Conservation (phyloP, 2,888 invertebrate genomes). For the Brachynemurus nebulosus region DNA sequence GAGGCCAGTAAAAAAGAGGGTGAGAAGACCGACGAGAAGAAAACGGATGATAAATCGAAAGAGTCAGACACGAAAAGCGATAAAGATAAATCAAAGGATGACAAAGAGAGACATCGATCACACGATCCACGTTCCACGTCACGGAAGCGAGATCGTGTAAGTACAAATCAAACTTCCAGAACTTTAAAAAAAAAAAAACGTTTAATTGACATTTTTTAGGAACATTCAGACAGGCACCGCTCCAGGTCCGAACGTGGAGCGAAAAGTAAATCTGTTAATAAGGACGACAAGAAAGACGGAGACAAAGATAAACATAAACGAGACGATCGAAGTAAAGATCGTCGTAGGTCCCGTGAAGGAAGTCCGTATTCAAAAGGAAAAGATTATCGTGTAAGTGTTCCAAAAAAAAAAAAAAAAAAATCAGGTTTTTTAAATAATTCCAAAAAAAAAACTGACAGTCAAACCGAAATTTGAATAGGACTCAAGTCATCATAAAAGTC, state of each 20-base stretch:
- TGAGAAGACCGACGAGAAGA: constrained; percentile 16
- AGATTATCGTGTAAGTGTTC: neutral
- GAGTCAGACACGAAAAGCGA: constrained; percentile 36
- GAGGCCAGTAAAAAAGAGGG: neutral
- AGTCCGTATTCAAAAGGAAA: neutral
- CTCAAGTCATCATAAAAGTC: neutral
- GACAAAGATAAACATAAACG: neutral
- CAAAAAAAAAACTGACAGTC: no score
- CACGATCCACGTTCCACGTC: neutral
- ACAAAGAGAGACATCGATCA: constrained; percentile 22
- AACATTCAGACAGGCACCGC: neutral
- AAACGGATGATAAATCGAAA: constrained; percentile 27
- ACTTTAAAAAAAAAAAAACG: neutral
- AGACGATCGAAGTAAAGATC: neutral
- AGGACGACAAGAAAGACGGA: neutral
- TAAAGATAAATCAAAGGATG: constrained; percentile 29
- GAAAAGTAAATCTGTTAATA: neutral
- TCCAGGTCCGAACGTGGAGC: neutral
- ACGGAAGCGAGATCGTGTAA: neutral
- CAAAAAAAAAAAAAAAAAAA: no score
- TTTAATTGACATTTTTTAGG: neutral
- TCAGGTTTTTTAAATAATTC: no score
- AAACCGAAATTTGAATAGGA: no score
- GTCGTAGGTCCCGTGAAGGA: neutral
- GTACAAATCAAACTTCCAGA: neutral